Evolutionary conservation across 2,113 vertebrate genomes (phyloP).

Genomic region (Carettochelys insculpta): DNA sequence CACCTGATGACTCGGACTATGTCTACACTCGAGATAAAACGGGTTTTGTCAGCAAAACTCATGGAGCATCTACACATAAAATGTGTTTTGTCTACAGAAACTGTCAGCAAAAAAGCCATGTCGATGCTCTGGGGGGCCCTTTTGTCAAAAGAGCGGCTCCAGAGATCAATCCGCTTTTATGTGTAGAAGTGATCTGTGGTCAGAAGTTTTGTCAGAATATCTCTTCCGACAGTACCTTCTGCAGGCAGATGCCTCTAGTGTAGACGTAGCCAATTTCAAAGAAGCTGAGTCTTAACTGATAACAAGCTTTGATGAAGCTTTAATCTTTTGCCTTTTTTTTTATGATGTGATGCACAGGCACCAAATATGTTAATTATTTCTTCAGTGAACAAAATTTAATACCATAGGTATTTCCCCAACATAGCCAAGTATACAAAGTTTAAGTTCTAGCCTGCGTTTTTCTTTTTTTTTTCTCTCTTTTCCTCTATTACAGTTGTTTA

Average conservation of each 20-base stretch:
- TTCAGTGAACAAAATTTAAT: neutral
- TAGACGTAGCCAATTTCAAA: neutral
- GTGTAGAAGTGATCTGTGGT: no score
- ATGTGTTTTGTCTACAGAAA: no score
- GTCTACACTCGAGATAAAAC: no score
- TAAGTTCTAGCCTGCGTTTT: neutral
- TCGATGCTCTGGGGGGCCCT: no score
- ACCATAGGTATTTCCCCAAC: neutral
- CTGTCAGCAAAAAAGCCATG: no score
- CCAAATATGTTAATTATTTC: neutral
- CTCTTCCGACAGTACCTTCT: no score
- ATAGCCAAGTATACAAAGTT: neutral
- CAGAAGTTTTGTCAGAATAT: no score
- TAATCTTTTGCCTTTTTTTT: neutral
- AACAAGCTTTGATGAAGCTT: neutral
- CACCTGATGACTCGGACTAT: fast-evolving
- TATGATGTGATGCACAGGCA: neutral
- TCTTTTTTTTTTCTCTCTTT: neutral
- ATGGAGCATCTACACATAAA: no score
- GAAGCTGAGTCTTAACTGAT: neutral
- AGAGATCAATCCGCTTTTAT: no score
- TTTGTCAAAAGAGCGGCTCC: no score
- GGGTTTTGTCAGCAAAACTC: no score
- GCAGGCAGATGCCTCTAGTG: no score
- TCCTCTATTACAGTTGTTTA: neutral